Evolutionary conservation across 2,113 vertebrate genomes (phyloP), one percentile per base, ranked within the genome.

Genomic region (Boulengeromyrus knoepffleri): DNA sequence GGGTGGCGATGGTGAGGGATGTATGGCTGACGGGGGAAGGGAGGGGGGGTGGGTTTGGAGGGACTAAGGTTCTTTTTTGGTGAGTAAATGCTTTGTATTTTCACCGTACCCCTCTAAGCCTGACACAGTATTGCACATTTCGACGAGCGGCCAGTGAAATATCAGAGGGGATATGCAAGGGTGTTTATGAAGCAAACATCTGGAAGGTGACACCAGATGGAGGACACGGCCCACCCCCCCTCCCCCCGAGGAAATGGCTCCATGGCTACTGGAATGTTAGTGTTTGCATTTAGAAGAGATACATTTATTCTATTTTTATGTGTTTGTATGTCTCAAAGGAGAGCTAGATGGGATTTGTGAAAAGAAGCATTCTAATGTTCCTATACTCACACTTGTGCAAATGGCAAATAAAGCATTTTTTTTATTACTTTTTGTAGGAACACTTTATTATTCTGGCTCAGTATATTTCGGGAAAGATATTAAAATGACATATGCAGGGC

Each of bases 81-180:
- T 27, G 9, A 66, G n/a, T 12, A 66, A 66, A 66, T 66, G 9
- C 2, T 27, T 66, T 3, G n/a, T 27, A 27, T 66, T 66, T 27
- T n/a, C 24, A 10, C 7, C 8, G 1, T 9, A n/a, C 0, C 58
- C 24, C 58, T n/a, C 8, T 62, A 62, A 9, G 58, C 24, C 58
- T 12, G 58, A 62, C 19, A 58, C 58, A 10, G 58, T 62, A 27
- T 62, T 27, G n/a, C 58, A 94, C 94, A 88, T 91, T 94, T 93
- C 93, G 94, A 95, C 94, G 94, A 94, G 93, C 90, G 9, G 45
- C 91, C 94, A 93, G 93, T 93, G 94, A 94, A 95, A 93, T 62
- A 90, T 91, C 91, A 77, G 91, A 91, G 89, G 88, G 91, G 89
- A 91, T 94, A 91, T 93, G 92, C 91, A 88, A 83, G 87, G 56